These are phyloP conservation scores for Thalassophryne amazonica DNA, from an alignment of 2,797 vertebrate genomes.

Conservation along the genomic window DNA sequence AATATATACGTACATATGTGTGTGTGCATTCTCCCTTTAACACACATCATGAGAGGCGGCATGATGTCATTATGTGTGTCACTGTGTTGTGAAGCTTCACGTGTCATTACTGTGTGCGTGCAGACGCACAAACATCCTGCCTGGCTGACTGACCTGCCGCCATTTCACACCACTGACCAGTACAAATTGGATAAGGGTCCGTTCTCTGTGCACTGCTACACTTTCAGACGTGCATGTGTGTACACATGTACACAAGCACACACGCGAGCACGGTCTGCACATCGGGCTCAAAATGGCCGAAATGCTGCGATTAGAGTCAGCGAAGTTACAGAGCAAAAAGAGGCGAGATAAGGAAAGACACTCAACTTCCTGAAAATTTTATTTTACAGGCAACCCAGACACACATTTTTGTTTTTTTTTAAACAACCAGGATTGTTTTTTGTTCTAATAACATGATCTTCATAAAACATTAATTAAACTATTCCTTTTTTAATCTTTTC, in stretches of 20 bases:
- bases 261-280: conserved; percentile 19
- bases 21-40: conserved; percentile 1
- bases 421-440: too few relatives aligned
- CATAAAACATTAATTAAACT: too few relatives aligned
- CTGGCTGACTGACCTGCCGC: conserved; percentile 71
- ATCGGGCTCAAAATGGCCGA: conserved; percentile 69
- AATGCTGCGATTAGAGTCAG: conserved; percentile 36
- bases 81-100: conserved; percentile 41
- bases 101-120: conserved; percentile 23
- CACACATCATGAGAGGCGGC: conserved; percentile 48
- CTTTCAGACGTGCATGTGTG: conserved; percentile 54
- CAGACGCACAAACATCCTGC: conserved; percentile 14
- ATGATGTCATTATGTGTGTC: conserved; percentile 48
- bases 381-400: too few relatives aligned
- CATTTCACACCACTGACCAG: conserved; percentile 82
- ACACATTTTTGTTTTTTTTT: too few relatives aligned
- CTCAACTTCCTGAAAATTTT: too few relatives aligned
- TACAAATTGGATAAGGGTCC: conserved; percentile 83
- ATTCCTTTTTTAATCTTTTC: too few relatives aligned
- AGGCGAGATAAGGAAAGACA: conserved; percentile 21
- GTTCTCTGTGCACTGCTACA: conserved; percentile 78
- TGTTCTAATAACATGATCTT: too few relatives aligned
- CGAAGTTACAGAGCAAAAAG: conserved; percentile 39
- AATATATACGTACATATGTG: conserved; percentile 19
- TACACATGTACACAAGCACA: conserved; percentile 32